Evolutionary conservation across 2,113 vertebrate genomes (phyloP), one percentile per base, ranked within the genome.

Genomic region (Alethe diademata): DNA sequence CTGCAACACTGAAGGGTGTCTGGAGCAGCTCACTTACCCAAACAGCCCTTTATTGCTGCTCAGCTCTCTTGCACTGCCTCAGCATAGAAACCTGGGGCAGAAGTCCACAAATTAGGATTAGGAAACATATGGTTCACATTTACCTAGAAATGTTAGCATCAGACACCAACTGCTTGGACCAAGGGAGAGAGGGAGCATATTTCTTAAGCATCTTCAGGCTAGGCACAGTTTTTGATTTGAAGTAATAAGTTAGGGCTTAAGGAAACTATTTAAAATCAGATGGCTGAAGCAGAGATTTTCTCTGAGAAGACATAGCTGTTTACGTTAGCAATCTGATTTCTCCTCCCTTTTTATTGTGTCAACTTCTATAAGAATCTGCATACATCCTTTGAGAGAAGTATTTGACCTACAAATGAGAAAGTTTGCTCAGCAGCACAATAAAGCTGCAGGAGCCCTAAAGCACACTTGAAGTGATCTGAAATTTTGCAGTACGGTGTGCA

Each of bases 91-190:
- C 12, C 20, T 4, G 1, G 75, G 82, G 57, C 60, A 70, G 60
- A 80, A 86, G 75, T 78, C 88, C 72, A 86, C 40, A 19, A 75
- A 65, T 72, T 38, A 65, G 53, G 11, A 4, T 2, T 45, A 54
- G 16, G 43, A 60, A 83, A 96, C 95, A 95, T 95, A 93, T 96
- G 93, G 72, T 95, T 96, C 61, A 19, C 72, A 84, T 96, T 95
- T 95, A 83, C 31, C 19, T 53, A 13, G 79, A 86, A 80, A 53
- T 65, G 57, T 88, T 64, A 94, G 61, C 69, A 72, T 92, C 79
- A 93, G 86, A 88, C 78, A 91, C 42, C 54, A 47, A 62, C 35
- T 33, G 40, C 57, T 80, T 38, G 40, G 40, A 38, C 36, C 0
- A 2, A n/a, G 5, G 12, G 28, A 72, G 51, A 45, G 51, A 78